Evolutionary conservation across 2,888 invertebrate species (phyloP).

Genomic region (Calliopum simillimum): DNA sequence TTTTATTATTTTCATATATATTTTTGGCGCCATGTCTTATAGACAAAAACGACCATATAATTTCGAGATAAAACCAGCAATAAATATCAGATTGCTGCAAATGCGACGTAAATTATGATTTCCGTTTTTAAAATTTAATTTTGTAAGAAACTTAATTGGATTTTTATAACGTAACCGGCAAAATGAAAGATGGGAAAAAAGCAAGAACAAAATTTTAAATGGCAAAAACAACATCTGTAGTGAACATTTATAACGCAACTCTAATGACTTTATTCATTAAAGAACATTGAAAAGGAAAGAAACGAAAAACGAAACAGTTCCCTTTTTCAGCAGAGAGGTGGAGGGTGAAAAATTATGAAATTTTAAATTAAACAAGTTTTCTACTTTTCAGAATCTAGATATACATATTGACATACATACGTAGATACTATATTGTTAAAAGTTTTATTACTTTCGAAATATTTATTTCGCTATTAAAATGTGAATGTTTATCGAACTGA

Average conservation of each 20-base stretch:
- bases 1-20: too few species aligned
- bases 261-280: conserved; percentile 2
- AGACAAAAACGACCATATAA: too few species aligned
- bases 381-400: too few species aligned
- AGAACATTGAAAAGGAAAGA: neutral
- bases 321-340: neutral
- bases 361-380: conserved; percentile 5
- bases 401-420: too few species aligned
- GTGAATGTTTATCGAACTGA: too few species aligned
- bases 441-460: neutral
- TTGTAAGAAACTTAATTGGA: conserved; percentile 14
- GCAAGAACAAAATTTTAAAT: neutral
- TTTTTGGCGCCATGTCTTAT: too few species aligned
- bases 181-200: neutral
- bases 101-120: conserved; percentile 3
- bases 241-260: neutral
- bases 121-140: conserved; percentile 8
- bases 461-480: neutral
- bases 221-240: conserved; percentile 4
- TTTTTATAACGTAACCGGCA: neutral
- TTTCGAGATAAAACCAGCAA: neutral
- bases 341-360: neutral
- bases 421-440: neutral
- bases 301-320: neutral
- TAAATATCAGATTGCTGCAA: conserved; percentile 2